These are phyloP conservation scores for Heliocidaris erythrogramma DNA, from an alignment of 35 echinoderm and acorn worm genomes.

Conservation along the genomic window DNA sequence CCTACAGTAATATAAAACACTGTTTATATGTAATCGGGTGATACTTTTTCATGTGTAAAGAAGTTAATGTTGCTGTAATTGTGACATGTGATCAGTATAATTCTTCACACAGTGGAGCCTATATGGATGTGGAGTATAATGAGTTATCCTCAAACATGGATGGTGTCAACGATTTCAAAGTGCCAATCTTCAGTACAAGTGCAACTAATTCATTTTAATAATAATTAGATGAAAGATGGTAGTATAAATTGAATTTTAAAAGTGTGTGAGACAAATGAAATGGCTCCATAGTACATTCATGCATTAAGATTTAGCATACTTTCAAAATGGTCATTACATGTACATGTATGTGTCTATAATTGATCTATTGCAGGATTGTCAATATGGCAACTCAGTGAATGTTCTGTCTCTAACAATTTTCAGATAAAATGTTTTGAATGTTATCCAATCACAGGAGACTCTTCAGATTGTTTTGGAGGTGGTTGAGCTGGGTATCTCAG, in stretches of 20 bases:
- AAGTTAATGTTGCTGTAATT: too few species aligned
- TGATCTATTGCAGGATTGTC: too few species aligned
- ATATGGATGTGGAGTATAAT: not conserved
- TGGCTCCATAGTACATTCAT: not conserved
- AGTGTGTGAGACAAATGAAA: not conserved
- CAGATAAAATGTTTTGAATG: not conserved
- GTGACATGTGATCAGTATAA: too few species aligned
- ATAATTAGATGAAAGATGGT: not conserved
- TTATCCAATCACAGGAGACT: slow-evolving; percentile 66
- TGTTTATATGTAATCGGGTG: too few species aligned
- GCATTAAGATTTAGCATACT: too few species aligned
- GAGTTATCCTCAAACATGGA: not conserved
- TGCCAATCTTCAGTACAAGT: not conserved
- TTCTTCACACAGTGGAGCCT: not conserved
- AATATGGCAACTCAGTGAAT: not conserved
- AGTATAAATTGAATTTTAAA: not conserved
- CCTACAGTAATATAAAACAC: too few species aligned
- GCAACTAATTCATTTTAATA: not conserved
- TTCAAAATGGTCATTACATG: not conserved
- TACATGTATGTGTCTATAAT: too few species aligned
- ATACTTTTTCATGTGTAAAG: too few species aligned
- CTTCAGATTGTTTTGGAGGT: slow-evolving; percentile 94
- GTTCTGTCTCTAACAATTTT: not conserved
- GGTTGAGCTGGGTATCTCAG: slow-evolving; percentile 93
- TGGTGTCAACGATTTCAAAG: not conserved